Evolutionary conservation across 1,140 invertebrate species (phyloP).

Genomic region (Rhopalosiphum maidis): DNA sequence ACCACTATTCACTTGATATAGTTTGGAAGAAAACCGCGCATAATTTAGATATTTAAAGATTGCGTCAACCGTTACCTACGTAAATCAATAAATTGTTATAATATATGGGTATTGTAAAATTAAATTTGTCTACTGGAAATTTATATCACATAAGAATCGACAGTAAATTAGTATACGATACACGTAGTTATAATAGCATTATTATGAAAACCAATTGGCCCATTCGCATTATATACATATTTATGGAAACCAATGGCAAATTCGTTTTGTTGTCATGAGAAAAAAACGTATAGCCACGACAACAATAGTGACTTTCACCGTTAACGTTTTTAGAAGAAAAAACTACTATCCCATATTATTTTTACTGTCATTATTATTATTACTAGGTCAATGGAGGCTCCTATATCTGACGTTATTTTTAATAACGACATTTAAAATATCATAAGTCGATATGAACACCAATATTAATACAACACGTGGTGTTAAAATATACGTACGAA

Average conservation of each 20-base stretch:
- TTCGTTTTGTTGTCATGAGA: slow-evolving; percentile 33
- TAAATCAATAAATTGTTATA: background rate
- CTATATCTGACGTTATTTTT: slow-evolving; percentile 25
- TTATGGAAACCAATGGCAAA: slow-evolving; percentile 19
- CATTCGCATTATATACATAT: background rate
- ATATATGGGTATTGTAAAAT: background rate
- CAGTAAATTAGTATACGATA: background rate
- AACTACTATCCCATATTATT: slow-evolving; percentile 25
- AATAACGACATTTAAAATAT: slow-evolving; percentile 35
- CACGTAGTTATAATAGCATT: background rate
- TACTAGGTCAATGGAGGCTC: slow-evolving; percentile 53
- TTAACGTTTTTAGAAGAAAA: slow-evolving; percentile 44
- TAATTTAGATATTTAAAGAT: too few species aligned
- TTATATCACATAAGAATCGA: background rate
- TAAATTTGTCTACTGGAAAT: background rate
- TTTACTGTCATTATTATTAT: background rate
- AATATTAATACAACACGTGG: background rate
- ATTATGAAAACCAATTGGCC: background rate
- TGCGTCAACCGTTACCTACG: background rate
- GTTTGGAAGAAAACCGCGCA: background rate
- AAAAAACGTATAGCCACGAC: background rate
- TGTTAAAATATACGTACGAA: background rate
- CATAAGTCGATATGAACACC: background rate
- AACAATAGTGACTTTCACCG: slow-evolving; percentile 54
- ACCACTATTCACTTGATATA: too few species aligned